phyloP scores from a whole-genome alignment of 2,888 invertebrate species.

The Rotaria magnacalcarata region DNA sequence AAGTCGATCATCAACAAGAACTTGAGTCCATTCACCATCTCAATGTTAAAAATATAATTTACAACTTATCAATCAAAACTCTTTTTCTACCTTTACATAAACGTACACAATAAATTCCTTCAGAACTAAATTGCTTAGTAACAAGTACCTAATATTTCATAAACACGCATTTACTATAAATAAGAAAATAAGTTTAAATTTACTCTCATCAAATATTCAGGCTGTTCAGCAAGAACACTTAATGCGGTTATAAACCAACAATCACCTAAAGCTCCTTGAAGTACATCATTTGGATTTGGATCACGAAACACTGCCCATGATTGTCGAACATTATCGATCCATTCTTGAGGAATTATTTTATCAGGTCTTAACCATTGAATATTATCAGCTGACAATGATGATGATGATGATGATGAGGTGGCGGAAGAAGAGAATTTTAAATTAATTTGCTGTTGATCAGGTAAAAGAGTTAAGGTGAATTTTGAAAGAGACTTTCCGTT shows the following conservation, averaged over 20 bases:
- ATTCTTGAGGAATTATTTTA: background rate
- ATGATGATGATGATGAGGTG: background rate
- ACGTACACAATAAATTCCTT: slow-evolving; percentile 62
- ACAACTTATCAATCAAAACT: no score
- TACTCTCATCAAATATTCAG: slow-evolving; percentile 9
- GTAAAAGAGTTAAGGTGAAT: background rate
- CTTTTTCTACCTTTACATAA: slow-evolving; percentile 69
- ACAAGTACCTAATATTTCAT: slow-evolving; percentile 26
- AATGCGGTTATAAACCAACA: slow-evolving; percentile 37
- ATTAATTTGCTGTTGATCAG: background rate
- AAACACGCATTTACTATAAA: background rate
- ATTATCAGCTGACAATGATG: background rate
- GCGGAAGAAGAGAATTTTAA: background rate
- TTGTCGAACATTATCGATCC: background rate
- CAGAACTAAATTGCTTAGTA: slow-evolving; percentile 39
- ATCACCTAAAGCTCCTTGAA: slow-evolving; percentile 40
- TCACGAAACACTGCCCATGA: slow-evolving; percentile 44
- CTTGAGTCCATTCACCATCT: slow-evolving; percentile 91
- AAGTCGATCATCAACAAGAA: slow-evolving; percentile 87
- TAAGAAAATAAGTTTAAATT: background rate
- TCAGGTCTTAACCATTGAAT: slow-evolving; percentile 45
- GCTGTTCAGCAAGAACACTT: slow-evolving; percentile 34
- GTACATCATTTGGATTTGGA: slow-evolving; percentile 43
- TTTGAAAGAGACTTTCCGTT: background rate
- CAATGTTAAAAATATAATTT: background rate